Conservation (phyloP, 2,797 vertebrate genomes). For the Takifugu ocellatus region DNA sequence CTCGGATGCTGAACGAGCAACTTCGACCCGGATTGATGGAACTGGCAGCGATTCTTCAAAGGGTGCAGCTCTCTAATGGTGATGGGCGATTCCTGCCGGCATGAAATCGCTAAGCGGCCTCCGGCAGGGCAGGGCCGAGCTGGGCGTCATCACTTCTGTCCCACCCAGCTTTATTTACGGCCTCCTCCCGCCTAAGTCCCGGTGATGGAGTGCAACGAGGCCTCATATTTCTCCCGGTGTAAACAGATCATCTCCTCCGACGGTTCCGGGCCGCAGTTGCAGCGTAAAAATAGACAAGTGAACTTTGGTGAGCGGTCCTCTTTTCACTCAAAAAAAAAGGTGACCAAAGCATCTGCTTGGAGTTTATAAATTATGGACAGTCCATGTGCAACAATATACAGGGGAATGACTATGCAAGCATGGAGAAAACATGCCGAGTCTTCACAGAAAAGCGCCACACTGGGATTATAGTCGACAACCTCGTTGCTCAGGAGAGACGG, state of each 20-base stretch:
- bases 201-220: conserved; percentile 52
- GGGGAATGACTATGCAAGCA: too few relatives aligned
- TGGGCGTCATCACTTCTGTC: conserved; percentile 67
- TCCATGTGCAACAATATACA: too few relatives aligned
- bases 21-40: conserved; percentile 54
- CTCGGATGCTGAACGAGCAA: too few relatives aligned
- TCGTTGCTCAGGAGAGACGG: too few relatives aligned
- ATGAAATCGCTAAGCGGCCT: conserved; percentile 67
- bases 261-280: not conserved
- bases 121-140: conserved; percentile 56
- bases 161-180: conserved; percentile 59
- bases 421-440: too few relatives aligned
- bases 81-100: conserved; percentile 66
- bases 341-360: too few relatives aligned
- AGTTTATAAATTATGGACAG: too few relatives aligned
- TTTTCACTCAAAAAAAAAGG: too few relatives aligned
- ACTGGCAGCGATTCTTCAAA: conserved; percentile 58
- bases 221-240: conserved; percentile 47
- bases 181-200: conserved; percentile 40
- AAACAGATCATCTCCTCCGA: not conserved
- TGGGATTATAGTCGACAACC: too few relatives aligned
- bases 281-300: not conserved
- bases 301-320: too few relatives aligned
- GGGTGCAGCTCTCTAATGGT: conserved; percentile 57
- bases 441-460: too few relatives aligned